Evolutionary conservation across 2,888 invertebrate species (phyloP).

Genomic region (Amphipoea lucens): DNA sequence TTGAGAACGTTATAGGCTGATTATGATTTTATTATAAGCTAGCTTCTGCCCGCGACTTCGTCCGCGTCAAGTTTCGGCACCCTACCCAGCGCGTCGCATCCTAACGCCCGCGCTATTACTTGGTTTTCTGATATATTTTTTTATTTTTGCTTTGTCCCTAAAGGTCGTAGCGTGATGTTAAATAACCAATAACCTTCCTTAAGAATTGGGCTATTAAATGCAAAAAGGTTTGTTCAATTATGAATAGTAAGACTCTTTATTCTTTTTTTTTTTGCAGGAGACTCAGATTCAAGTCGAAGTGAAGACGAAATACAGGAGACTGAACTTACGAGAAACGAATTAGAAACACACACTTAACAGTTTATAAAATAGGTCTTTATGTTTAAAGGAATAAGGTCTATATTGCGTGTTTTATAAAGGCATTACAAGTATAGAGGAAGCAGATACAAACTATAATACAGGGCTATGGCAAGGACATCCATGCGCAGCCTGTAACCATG

Average conservation of each 20-base stretch:
- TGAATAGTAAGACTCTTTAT: not conserved
- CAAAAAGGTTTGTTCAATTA: too few relatives aligned
- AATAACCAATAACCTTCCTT: not conserved
- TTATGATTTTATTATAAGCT: not conserved
- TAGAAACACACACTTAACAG: conserved; percentile 83
- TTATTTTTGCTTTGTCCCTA: not conserved
- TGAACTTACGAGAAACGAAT: conserved; percentile 78
- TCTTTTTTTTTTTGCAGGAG: conserved; percentile 70
- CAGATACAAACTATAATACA: not conserved
- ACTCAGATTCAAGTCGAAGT: conserved; percentile 82
- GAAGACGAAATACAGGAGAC: conserved; percentile 84
- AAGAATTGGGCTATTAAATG: not conserved
- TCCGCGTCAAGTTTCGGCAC: too few relatives aligned
- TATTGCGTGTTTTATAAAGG: not conserved
- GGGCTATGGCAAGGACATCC: too few relatives aligned
- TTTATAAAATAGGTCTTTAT: conserved; percentile 50
- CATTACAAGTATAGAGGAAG: not conserved
- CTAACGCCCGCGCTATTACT: not conserved
- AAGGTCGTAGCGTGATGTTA: not conserved
- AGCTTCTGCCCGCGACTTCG: too few relatives aligned
- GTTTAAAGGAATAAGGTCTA: not conserved
- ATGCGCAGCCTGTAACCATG: too few relatives aligned
- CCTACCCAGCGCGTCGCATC: not conserved
- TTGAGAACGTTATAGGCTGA: not conserved
- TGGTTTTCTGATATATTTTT: not conserved